Evolutionary conservation across 2,888 invertebrate genomes (phyloP).

Genomic region (Nephrocerus scutellatus): DNA sequence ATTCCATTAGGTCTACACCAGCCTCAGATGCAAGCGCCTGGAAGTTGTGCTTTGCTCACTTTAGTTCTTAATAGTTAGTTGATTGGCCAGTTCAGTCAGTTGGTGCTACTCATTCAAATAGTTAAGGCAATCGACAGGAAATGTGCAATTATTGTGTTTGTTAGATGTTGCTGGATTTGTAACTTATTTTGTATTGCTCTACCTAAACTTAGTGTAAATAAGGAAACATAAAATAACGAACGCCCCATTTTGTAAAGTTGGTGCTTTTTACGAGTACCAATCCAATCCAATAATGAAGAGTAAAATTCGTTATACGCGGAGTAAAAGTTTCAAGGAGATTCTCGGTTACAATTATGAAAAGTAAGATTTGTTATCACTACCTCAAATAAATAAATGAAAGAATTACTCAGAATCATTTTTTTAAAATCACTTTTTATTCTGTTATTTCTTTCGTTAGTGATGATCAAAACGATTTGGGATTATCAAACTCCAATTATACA

Average conservation of each 20-base stretch:
- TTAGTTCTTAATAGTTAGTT: too few relatives aligned
- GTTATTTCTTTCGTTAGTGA: slow-evolving; percentile 53
- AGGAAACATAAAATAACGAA: too few relatives aligned
- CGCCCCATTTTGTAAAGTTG: too few relatives aligned
- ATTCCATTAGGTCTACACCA: too few relatives aligned
- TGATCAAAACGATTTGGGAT: slow-evolving; percentile 57
- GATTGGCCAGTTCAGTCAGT: slow-evolving; percentile 12
- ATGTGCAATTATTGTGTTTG: too few relatives aligned
- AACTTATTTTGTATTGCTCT: too few relatives aligned
- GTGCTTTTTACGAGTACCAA: neutral
- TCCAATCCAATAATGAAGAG: slow-evolving; percentile 32
- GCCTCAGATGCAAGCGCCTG: too few relatives aligned
- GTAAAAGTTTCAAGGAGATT: slow-evolving; percentile 42
- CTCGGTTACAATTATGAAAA: slow-evolving; percentile 36
- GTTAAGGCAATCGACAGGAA: slow-evolving; percentile 16
- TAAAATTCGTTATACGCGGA: slow-evolving; percentile 40
- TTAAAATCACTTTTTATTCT: slow-evolving; percentile 6
- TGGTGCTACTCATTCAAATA: slow-evolving; percentile 11
- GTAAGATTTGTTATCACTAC: slow-evolving; percentile 27
- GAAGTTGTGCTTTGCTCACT: too few relatives aligned
- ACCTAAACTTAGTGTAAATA: too few relatives aligned
- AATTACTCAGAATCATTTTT: neutral
- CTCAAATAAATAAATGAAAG: neutral
- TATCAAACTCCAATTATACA: slow-evolving; percentile 54
- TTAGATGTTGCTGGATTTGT: too few relatives aligned